Percentiles rank a stretch among this genome's conserved stretches.
Conservation (phyloP, 2,113 vertebrate species). For the Eupsittula cactorum region DNA sequence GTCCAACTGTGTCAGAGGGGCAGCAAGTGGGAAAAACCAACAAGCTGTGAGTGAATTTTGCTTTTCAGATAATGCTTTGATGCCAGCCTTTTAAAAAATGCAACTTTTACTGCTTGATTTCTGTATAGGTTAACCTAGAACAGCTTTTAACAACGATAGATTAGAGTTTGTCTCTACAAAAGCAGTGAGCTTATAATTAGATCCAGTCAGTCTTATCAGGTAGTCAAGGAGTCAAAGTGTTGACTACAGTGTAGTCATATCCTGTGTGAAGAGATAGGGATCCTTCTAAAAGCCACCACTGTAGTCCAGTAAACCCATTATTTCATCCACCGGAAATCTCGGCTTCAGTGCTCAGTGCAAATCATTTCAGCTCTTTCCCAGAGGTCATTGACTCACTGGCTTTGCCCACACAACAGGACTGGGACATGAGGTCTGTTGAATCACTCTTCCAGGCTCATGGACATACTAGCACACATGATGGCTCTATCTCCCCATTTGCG, state of each 20-base stretch:
- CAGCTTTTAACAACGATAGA: neutral
- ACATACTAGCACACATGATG: neutral
- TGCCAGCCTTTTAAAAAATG: neutral
- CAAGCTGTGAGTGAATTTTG: neutral
- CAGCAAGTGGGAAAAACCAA: neutral
- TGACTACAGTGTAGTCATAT: neutral
- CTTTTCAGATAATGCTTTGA: neutral
- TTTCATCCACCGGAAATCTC: neutral
- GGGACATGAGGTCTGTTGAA: neutral
- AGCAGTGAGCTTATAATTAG: neutral
- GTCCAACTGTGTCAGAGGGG: neutral
- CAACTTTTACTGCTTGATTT: neutral
- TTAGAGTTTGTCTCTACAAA: neutral
- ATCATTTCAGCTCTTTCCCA: neutral
- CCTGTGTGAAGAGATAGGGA: neutral
- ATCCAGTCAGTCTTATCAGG: neutral
- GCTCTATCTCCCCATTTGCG: neutral
- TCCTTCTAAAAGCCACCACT: neutral
- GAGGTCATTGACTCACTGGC: constrained; percentile 7
- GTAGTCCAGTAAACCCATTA: neutral
- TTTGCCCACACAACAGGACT: neutral
- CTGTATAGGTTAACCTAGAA: neutral
- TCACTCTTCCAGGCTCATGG: neutral
- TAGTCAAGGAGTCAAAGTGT: neutral
- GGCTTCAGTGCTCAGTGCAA: rapidly evolving